Conservation (phyloP, 2,113 vertebrate species). For the Hippocampus guttulatus region DNA sequence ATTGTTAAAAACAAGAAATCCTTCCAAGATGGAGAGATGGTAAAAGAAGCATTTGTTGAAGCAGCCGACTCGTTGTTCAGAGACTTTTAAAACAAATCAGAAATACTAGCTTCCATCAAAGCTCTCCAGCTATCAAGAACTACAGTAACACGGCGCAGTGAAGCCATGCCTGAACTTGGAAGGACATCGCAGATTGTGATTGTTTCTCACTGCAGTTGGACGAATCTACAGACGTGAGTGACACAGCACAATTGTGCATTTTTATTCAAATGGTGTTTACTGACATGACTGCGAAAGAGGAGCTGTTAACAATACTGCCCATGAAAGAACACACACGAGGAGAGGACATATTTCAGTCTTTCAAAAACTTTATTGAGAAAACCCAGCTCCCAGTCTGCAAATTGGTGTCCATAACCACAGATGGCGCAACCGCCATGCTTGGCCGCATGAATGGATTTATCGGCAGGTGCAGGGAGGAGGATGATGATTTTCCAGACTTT, state of each 20-base stretch:
- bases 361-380: conserved; percentile 26
- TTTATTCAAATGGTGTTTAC: conserved; percentile 3
- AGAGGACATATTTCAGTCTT: conserved; percentile 20
- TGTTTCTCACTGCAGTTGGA: conserved; percentile 25
- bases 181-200: conserved; percentile 4
- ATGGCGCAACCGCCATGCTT: neutral
- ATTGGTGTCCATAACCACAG: conserved; percentile 13
- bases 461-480: conserved; percentile 15
- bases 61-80: neutral
- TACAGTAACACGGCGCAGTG: conserved; percentile 8
- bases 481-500: neutral
- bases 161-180: conserved; percentile 14
- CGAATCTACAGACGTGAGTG: conserved; percentile 10
- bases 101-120: neutral
- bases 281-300: conserved; percentile 18
- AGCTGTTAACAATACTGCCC: conserved; percentile 17
- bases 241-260: too few species aligned
- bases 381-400: neutral
- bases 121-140: neutral
- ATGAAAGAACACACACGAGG: conserved; percentile 16
- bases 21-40: neutral
- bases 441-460: conserved; percentile 11
- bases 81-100: neutral
- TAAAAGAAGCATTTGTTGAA: neutral
- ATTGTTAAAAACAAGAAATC: neutral